Base-by-base conservation (phyloP, 2,113 vertebrate genomes). In the Eira barbara region DNA sequence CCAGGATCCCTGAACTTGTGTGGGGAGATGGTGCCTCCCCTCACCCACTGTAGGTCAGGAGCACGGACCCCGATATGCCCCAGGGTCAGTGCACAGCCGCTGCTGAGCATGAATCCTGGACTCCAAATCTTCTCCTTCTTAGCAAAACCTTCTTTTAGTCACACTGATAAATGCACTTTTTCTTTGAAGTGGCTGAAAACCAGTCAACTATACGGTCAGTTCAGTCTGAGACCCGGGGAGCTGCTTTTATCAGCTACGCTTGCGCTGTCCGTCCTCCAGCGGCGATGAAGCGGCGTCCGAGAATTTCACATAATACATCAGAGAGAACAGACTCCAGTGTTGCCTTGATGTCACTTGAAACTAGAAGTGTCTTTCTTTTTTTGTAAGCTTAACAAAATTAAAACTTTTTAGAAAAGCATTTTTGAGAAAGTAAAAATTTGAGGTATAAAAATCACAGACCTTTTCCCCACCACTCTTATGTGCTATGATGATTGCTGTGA, bases 81-180 rank as follows among this genome's bases (percentile, higher is more conserved):
- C 36, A 3, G 4, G 1, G 1, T 14, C 27, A 0, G n/a, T 9
- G 31, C 42, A 45, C 17, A 0, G 4, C n/a, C 29, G 7, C 34
- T 14, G 21, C 21, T 0, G 11, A 27, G 39, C 21, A 6, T 4
- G 20, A 39, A 42, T 21, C 57, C 17, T 36, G 21, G n/a, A 31
- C 21, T 25, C 34, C 49, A 31, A 18, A 21, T 23, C 36, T 39
- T 57, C 14, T 36, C 7, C 39, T 7, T 25, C 55, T 73, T 74
- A 6, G 15, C 7, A n/a, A 31, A 91, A 25, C 29, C 5, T 9
- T 39, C 21, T 42, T 23, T 14, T 42, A 18, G 25, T 88, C n/a
- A 55, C 11, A 34, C 9, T 0, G 25, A 83, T 27, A 27, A 34
- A 12, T 6, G 34, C 15, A 36, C 29, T 61, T 73, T 55, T 55